These are phyloP conservation scores for Drosophila gaucha DNA, from an alignment of 2,888 invertebrate species.

Conservation along the genomic window DNA sequence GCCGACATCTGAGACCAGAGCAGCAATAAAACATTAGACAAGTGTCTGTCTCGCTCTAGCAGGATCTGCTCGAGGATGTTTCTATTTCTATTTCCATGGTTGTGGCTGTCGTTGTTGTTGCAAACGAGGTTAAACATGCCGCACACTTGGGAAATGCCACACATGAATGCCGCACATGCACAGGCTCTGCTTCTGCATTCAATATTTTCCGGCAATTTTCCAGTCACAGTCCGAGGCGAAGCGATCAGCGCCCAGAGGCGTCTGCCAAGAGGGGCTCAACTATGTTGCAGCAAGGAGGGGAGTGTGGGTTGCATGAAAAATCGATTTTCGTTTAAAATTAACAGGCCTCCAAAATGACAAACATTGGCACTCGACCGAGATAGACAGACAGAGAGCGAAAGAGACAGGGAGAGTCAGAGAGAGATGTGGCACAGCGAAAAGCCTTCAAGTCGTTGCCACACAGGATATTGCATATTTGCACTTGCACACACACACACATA, in stretches of 20 bases:
- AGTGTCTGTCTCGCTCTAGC: conserved; percentile 49
- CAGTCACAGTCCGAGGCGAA: conserved; percentile 41
- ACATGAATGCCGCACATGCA: conserved; percentile 29
- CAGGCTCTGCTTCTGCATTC: conserved; percentile 45
- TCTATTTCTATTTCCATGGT: conserved; percentile 26
- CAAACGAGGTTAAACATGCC: conserved; percentile 79
- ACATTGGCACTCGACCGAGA: conserved; percentile 70
- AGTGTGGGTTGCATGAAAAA: conserved; percentile 53
- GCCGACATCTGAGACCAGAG: conserved; percentile 21
- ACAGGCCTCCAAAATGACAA: conserved; percentile 80
- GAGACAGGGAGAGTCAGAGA: neutral
- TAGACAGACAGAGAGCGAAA: conserved; percentile 22
- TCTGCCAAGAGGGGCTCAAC: neutral
- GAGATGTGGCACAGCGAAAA: conserved; percentile 32
- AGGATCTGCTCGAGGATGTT: conserved; percentile 22
- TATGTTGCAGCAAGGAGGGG: neutral
- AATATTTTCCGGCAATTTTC: conserved; percentile 75
- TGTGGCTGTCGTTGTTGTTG: conserved; percentile 15
- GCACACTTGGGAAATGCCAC: conserved; percentile 64
- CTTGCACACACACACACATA: conserved; percentile 23
- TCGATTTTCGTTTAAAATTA: conserved; percentile 80
- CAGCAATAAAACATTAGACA: conserved; percentile 79
- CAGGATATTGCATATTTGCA: conserved; percentile 80
- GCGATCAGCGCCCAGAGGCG: conserved; percentile 41
- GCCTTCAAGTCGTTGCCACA: conserved; percentile 54